phyloP scores from a whole-genome alignment of 2,888 invertebrate genomes.

The Gastracanthus pulcherrimus region DNA sequence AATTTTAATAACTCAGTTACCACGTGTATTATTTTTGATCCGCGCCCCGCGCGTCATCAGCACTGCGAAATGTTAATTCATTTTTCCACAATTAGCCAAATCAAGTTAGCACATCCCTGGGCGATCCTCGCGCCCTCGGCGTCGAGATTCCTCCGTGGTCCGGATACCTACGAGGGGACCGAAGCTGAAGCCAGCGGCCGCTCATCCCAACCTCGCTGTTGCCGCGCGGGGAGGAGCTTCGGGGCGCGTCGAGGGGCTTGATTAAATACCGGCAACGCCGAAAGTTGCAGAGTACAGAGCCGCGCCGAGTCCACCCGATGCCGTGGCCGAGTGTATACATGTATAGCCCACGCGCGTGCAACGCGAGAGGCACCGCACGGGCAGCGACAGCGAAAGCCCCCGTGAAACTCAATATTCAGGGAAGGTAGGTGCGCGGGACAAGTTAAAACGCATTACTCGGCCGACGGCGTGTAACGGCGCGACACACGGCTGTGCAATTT shows the following conservation, averaged over 20 bases:
- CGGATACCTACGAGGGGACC: no score
- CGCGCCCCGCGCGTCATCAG: no score
- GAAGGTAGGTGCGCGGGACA: conserved; percentile 40
- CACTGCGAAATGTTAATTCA: background rate
- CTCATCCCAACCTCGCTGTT: no score
- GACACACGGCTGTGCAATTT: conserved; percentile 35
- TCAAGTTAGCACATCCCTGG: background rate
- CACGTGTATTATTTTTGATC: no score
- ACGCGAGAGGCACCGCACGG: background rate
- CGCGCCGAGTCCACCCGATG: conserved; percentile 34
- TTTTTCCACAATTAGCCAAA: conserved; percentile 30
- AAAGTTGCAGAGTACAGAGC: conserved; percentile 34
- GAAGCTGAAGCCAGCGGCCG: no score
- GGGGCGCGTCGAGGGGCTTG: conserved; percentile 18
- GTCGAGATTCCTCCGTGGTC: conserved; percentile 21
- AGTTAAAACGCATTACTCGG: conserved; percentile 55
- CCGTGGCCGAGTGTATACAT: background rate
- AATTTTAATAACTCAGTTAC: no score
- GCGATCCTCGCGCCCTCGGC: background rate
- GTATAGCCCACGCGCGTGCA: no score
- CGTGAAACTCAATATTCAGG: conserved; percentile 55
- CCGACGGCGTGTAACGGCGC: background rate
- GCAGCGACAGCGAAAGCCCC: background rate
- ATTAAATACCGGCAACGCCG: conserved; percentile 47
- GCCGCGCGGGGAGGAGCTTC: background rate